Percentiles rank a stretch among this genome's conserved stretches.
phyloP scores from a whole-genome alignment of 2,797 vertebrate genomes.

The Dermochelys coriacea region DNA sequence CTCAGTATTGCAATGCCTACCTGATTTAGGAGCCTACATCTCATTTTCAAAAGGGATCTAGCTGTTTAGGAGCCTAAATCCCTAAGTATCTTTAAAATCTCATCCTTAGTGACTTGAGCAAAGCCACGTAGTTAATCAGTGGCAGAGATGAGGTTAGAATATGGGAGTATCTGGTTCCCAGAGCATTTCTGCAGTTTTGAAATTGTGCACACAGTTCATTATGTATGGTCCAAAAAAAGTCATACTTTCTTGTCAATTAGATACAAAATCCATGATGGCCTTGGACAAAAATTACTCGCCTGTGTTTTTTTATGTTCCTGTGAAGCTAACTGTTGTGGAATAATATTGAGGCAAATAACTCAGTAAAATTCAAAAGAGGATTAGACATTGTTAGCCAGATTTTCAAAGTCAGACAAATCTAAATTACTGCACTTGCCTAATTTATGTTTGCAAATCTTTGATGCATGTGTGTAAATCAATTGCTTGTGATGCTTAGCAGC shows the following conservation, averaged over 20 bases:
- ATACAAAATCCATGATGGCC: background rate
- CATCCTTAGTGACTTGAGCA: background rate
- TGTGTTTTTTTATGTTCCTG: fast-evolving
- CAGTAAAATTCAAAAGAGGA: background rate
- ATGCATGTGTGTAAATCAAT: background rate
- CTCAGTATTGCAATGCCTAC: no score
- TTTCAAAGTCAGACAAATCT: background rate
- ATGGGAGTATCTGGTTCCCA: no score
- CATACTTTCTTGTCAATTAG: background rate
- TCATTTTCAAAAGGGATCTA: no score
- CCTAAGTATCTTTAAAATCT: no score
- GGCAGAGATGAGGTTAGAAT: background rate
- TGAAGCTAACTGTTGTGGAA: fast-evolving
- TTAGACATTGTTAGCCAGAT: background rate
- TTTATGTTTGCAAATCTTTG: background rate
- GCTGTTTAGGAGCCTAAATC: no score
- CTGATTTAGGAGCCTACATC: no score
- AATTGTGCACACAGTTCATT: no score
- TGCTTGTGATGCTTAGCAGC: background rate
- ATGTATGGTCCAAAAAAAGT: no score
- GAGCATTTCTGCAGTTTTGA: no score
- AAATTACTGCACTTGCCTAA: background rate
- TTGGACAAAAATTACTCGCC: background rate
- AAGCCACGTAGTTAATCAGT: background rate
- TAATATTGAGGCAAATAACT: background rate